These are phyloP conservation scores for Platichthys stellatus DNA, from an alignment of 2,113 vertebrate species.

Conservation along the genomic window DNA sequence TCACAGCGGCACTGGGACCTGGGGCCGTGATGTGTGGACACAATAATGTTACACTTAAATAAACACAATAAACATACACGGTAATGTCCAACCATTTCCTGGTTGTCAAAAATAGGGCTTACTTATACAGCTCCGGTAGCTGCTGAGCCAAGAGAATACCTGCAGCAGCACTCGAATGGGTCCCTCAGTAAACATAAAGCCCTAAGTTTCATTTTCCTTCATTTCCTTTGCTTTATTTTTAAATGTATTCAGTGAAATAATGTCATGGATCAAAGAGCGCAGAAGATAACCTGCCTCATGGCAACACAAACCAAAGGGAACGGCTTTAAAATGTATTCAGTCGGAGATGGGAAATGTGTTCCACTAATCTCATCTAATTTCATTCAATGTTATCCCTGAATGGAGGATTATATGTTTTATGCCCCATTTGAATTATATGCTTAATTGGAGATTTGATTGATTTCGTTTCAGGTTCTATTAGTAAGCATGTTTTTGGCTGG, in stretches of 20 bases:
- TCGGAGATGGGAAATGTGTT: too few species aligned
- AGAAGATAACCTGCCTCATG: slow-evolving; percentile 4
- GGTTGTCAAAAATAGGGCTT: slow-evolving; percentile 36
- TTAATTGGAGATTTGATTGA: too few species aligned
- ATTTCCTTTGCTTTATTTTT: slow-evolving; percentile 48
- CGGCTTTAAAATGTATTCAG: too few species aligned
- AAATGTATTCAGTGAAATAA: slow-evolving; percentile 53
- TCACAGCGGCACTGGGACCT: slow-evolving; percentile 21
- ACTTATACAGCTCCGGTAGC: slow-evolving; percentile 19
- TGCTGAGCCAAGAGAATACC: slow-evolving; percentile 44
- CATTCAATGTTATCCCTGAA: too few species aligned
- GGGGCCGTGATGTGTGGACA: slow-evolving; percentile 10
- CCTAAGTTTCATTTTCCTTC: slow-evolving; percentile 38
- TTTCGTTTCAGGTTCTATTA: too few species aligned
- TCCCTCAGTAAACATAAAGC: slow-evolving; percentile 60
- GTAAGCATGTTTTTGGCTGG: too few species aligned
- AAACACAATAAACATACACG: slow-evolving; percentile 46
- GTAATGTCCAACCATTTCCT: slow-evolving; percentile 35
- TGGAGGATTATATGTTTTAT: too few species aligned
- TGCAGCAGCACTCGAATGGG: slow-evolving; percentile 40
- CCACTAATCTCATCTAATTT: too few species aligned
- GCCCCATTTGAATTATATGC: too few species aligned
- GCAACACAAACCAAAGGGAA: too few species aligned
- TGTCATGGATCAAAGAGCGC: slow-evolving; percentile 17
- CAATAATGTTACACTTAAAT: slow-evolving; percentile 42